phyloP scores from a whole-genome alignment of 2,113 vertebrate species.

The Vidua chalybeata region DNA sequence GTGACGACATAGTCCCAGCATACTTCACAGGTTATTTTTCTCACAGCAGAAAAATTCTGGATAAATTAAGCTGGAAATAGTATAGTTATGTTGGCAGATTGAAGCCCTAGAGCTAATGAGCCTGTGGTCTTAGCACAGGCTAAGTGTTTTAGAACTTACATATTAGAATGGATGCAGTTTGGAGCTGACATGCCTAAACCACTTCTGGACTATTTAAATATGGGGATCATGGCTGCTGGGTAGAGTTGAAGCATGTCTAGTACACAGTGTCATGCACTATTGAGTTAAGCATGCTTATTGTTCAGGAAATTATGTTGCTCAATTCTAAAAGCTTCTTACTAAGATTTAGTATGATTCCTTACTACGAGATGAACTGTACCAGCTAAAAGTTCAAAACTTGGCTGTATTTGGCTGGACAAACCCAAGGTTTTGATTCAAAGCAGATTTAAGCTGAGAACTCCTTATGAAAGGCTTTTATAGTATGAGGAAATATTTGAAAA shows the following conservation, averaged over 20 bases:
- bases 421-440: background rate
- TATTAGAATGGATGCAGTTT: background rate
- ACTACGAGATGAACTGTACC: background rate
- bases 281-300: background rate
- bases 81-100: background rate
- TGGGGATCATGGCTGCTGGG: background rate
- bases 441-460: background rate
- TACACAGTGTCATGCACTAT: background rate
- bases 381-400: background rate
- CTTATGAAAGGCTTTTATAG: background rate
- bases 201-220: background rate
- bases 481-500: background rate
- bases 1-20: background rate
- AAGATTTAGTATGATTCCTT: background rate
- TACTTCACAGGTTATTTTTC: background rate
- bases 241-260: background rate
- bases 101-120: background rate
- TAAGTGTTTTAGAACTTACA: background rate
- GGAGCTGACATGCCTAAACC: background rate
- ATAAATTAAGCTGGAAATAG: background rate
- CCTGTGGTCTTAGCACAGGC: background rate
- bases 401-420: background rate
- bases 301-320: background rate
- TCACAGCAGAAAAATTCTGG: background rate
- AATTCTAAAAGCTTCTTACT: background rate